Conservation (phyloP, 2,797 vertebrate species). For the Pantherophis alleghaniensis region DNA sequence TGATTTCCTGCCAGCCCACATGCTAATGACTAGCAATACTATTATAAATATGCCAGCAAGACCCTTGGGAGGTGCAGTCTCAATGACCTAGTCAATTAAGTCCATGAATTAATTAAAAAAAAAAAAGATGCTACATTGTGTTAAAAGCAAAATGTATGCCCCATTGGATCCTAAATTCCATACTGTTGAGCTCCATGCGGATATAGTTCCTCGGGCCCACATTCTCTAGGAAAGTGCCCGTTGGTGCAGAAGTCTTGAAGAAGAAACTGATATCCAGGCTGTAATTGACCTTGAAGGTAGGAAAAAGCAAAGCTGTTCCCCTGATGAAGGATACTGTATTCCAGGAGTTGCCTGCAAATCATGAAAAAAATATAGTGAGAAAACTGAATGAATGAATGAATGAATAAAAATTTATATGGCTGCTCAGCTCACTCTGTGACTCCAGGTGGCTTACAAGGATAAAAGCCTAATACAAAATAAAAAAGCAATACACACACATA, state of each 20-base stretch:
- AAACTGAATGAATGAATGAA: too few relatives aligned
- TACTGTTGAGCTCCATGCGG: slow-evolving; percentile 93
- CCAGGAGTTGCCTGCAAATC: slow-evolving; percentile 87
- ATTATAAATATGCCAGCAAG: not conserved
- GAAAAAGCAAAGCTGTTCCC: slow-evolving; percentile 88
- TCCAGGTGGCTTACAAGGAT: not conserved
- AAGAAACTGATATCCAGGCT: slow-evolving; percentile 95
- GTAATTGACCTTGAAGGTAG: slow-evolving; percentile 87
- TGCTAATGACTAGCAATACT: not conserved
- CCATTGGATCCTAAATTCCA: slow-evolving; percentile 44
- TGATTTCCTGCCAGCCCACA: not conserved
- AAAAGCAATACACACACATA: not conserved
- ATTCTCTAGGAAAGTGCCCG: slow-evolving; percentile 92
- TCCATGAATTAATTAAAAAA: not conserved
- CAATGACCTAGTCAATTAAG: not conserved
- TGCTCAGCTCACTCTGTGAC: not conserved
- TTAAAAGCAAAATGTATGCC: not conserved
- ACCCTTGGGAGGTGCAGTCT: not conserved
- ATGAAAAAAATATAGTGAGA: not conserved
- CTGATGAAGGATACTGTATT: slow-evolving; percentile 93
- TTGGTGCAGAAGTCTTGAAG: slow-evolving; percentile 90
- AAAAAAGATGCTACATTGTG: not conserved
- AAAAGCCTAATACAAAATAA: not conserved
- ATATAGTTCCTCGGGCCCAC: slow-evolving; percentile 83
- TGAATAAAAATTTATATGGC: not conserved